Percentiles rank a stretch among this genome's conserved stretches.
These are phyloP conservation scores for Heliopora coerulea DNA, from an alignment of 92 coral and sea anemone genomes.

Conservation along the genomic window DNA sequence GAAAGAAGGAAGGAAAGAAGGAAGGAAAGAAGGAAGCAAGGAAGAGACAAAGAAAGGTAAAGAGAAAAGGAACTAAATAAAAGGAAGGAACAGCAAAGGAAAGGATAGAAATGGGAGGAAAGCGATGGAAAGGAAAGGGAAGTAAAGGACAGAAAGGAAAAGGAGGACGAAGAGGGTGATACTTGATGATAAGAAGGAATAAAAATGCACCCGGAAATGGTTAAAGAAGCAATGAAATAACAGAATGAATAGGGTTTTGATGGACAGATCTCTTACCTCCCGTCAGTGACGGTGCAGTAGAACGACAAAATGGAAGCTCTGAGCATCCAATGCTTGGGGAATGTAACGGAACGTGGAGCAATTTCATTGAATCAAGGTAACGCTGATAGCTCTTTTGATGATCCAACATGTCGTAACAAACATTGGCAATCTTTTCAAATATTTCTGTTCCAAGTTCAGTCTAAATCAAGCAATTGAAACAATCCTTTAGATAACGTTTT, in stretches of 20 bases:
- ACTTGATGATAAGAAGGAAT: too few relatives aligned
- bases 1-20: slow-evolving; percentile 5
- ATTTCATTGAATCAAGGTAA: slow-evolving; percentile 86
- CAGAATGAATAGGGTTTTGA: too few relatives aligned
- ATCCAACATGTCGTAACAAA: slow-evolving; percentile 92
- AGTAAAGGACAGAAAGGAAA: neutral
- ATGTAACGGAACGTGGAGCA: slow-evolving; percentile 77
- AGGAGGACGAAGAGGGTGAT: too few relatives aligned
- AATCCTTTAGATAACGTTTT: too few relatives aligned
- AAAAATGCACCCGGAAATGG: too few relatives aligned
- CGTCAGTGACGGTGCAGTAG: slow-evolving; percentile 18
- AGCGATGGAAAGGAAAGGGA: neutral
- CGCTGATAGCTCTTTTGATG: slow-evolving; percentile 75
- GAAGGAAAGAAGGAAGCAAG: neutral
- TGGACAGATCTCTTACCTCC: slow-evolving; percentile 2
- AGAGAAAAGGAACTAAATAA: too few relatives aligned
- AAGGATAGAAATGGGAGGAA: neutral
- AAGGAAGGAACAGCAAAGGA: neutral
- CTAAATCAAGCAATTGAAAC: slow-evolving; percentile 35
- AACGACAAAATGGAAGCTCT: neutral
- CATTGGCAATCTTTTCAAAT: slow-evolving; percentile 88
- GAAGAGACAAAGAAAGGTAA: neutral
- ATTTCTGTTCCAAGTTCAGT: slow-evolving; percentile 91
- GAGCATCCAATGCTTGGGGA: neutral
- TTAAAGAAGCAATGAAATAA: too few relatives aligned